phyloP scores from a whole-genome alignment of 2,113 vertebrate genomes.

The Rhea americana region DNA sequence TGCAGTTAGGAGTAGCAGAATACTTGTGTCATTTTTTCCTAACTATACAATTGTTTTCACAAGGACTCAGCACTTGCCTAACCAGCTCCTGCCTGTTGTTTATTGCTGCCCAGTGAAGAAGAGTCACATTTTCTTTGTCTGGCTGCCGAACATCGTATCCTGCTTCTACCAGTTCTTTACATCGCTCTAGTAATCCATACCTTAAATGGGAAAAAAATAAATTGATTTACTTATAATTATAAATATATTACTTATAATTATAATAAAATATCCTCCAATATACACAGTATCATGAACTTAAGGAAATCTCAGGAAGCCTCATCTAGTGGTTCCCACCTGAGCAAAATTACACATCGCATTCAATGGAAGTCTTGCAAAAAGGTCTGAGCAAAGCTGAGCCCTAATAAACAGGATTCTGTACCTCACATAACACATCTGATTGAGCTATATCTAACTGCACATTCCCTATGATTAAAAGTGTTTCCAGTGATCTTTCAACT shows the following conservation, averaged over 20 bases:
- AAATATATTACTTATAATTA: background rate
- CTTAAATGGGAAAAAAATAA: slow-evolving; percentile 68
- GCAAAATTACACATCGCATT: background rate
- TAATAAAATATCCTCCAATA: background rate
- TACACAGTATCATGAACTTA: background rate
- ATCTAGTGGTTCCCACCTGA: background rate
- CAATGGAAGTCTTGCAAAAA: background rate
- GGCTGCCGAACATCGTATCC: slow-evolving; percentile 92
- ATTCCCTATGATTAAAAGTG: background rate
- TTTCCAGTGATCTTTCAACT: background rate
- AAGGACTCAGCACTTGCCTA: slow-evolving; percentile 80
- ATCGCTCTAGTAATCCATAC: slow-evolving; percentile 91
- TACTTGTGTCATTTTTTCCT: background rate
- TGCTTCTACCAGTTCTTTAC: slow-evolving; percentile 93
- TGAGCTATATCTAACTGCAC: background rate
- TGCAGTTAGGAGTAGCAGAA: background rate
- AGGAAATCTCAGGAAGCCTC: background rate
- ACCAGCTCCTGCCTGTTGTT: slow-evolving; percentile 93
- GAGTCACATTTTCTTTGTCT: slow-evolving; percentile 94
- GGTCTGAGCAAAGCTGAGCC: background rate
- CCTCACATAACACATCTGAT: background rate
- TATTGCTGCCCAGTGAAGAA: slow-evolving; percentile 97
- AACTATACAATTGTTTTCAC: background rate
- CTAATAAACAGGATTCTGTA: background rate
- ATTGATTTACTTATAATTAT: accelerated